A percentile compares a stretch with the other conserved stretches of the same genome.
These are phyloP conservation scores for Brassicogethes aeneus DNA, from an alignment of 2,888 invertebrate species.

Conservation along the genomic window DNA sequence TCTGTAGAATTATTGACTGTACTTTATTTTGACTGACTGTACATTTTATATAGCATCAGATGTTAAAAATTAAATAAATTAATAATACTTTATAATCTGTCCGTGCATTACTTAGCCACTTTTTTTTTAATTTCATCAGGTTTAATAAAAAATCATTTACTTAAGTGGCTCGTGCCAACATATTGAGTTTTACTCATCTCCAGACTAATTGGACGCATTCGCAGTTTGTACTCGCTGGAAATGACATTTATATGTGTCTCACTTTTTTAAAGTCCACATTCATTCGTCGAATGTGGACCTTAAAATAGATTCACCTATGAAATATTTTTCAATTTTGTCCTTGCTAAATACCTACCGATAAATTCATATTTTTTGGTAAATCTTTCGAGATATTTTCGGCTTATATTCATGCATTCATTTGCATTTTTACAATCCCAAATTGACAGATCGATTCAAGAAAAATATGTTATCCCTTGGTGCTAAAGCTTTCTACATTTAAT, in stretches of 20 bases:
- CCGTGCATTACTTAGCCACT: conserved; percentile 17
- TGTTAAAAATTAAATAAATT: background rate
- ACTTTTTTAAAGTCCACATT: too few species aligned
- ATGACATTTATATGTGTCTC: too few species aligned
- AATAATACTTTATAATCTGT: conserved; percentile 13
- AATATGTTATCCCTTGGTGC: conserved; percentile 15
- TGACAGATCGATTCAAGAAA: too few species aligned
- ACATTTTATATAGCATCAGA: background rate
- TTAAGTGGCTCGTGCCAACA: conserved; percentile 8
- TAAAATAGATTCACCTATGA: too few species aligned
- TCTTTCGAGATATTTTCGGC: too few species aligned
- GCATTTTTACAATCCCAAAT: too few species aligned
- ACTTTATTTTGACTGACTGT: conserved; percentile 1
- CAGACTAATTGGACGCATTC: conserved; percentile 14
- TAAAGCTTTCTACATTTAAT: conserved; percentile 13
- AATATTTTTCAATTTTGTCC: too few species aligned
- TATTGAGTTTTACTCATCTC: conserved; percentile 9
- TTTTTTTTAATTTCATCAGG: conserved; percentile 2
- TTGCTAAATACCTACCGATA: too few species aligned
- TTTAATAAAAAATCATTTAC: conserved; percentile 13
- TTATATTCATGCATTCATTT: too few species aligned
- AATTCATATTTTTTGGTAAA: too few species aligned
- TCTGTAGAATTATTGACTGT: conserved; percentile 11
- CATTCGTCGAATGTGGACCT: too few species aligned
- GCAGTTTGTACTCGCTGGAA: too few species aligned